These are phyloP conservation scores for Hippasteria phrygiana DNA, from an alignment of 53 echinoderm and acorn worm genomes.

Conservation along the genomic window DNA sequence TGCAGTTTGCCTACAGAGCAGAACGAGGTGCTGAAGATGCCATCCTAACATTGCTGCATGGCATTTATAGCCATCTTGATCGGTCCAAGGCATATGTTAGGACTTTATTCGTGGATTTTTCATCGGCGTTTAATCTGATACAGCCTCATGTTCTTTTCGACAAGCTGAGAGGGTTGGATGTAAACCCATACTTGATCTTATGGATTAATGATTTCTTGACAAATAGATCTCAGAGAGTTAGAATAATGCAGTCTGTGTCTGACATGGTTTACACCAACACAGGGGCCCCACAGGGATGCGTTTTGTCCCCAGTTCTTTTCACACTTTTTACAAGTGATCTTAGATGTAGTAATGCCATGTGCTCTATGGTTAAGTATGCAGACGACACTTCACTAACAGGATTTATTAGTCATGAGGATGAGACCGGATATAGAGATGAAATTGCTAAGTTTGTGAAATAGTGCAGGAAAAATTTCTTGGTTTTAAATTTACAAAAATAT, in stretches of 20 bases:
- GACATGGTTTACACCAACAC: conserved; percentile 1
- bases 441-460: no score
- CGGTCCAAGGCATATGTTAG: conserved; percentile 27
- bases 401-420: no score
- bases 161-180: conserved; percentile 21
- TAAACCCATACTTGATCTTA: conserved; percentile 26
- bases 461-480: no score
- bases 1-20: conserved; percentile 28
- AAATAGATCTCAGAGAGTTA: conserved; percentile 19
- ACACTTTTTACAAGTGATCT: no score
- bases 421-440: no score
- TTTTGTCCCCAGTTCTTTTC: no score
- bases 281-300: no score
- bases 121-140: conserved; percentile 29
- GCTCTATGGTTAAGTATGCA: background rate
- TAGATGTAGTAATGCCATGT: no score
- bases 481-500: conserved; percentile 4
- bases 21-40: conserved; percentile 29
- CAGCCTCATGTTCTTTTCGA: background rate
- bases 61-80: conserved; percentile 37
- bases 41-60: conserved; percentile 19
- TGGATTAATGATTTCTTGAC: conserved; percentile 47
- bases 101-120: conserved; percentile 5
- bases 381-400: conserved; percentile 22
- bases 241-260: conserved; percentile 10